These are phyloP conservation scores for Drosophila subsilvestris DNA, from an alignment of 2,888 invertebrate species.

Conservation along the genomic window DNA sequence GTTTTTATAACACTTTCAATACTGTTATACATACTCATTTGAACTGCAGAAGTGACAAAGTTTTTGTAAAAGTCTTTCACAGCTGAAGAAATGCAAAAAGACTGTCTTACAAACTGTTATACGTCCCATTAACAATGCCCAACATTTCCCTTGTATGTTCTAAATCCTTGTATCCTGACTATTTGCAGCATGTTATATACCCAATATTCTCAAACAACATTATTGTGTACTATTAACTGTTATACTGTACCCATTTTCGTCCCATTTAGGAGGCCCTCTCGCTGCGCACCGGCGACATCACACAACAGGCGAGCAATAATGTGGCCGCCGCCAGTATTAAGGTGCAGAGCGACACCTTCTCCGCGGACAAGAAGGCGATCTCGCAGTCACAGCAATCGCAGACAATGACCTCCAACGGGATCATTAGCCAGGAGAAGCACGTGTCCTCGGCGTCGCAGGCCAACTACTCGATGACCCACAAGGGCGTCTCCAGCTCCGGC, in stretches of 20 bases:
- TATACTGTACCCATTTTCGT: not conserved
- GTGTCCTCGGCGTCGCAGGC: conserved; percentile 90
- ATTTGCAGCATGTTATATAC: not conserved
- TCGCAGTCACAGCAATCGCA: conserved; percentile 90
- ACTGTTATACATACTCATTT: conserved; percentile 10
- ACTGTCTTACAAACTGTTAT: not conserved
- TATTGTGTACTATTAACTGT: conserved; percentile 3
- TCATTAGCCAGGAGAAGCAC: conserved; percentile 91
- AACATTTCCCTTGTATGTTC: not conserved
- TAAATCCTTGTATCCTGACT: not conserved
- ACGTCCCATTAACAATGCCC: not conserved
- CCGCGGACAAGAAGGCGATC: conserved; percentile 91
- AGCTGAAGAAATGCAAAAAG: not conserved
- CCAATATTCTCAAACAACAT: not conserved
- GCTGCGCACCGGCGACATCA: conserved; percentile 92
- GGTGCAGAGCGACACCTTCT: conserved; percentile 93
- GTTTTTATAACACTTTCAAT: conserved; percentile 14
- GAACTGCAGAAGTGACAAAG: not conserved
- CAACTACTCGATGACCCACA: conserved; percentile 91
- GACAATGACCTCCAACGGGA: conserved; percentile 91
- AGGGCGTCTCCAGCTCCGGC: conserved; percentile 89
- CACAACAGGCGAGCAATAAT: conserved; percentile 93
- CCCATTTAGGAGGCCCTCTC: conserved; percentile 91
- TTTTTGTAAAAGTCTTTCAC: not conserved
- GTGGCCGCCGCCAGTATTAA: conserved; percentile 93